Percentiles rank a stretch among this genome's conserved stretches.
Evolutionary conservation across 2,888 invertebrate genomes (phyloP).

Genomic region (Leucania comma): DNA sequence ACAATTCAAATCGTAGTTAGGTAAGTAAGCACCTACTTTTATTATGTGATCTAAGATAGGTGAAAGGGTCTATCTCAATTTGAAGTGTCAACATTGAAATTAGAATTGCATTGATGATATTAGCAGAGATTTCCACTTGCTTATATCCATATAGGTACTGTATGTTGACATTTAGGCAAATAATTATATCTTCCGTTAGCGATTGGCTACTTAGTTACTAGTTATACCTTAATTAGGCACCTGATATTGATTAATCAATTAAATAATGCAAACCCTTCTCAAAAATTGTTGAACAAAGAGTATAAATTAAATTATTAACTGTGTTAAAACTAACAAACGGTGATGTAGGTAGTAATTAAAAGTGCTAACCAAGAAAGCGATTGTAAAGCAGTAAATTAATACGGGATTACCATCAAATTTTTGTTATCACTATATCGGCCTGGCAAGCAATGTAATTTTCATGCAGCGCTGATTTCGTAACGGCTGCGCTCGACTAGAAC

Average conservation of each 20-base stretch:
- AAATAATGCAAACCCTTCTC: neutral
- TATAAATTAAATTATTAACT: slow-evolving; percentile 12
- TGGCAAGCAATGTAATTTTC: slow-evolving; percentile 81
- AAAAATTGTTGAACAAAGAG: neutral
- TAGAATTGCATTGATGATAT: neutral
- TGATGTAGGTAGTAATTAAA: slow-evolving; percentile 3
- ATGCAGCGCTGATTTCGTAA: slow-evolving; percentile 90
- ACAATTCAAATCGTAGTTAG: slow-evolving; percentile 67
- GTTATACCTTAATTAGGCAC: neutral
- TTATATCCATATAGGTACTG: too few relatives aligned
- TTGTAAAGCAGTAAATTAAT: slow-evolving; percentile 39
- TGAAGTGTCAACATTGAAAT: neutral
- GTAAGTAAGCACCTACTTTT: slow-evolving; percentile 15
- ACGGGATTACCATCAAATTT: slow-evolving; percentile 53
- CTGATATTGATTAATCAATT: neutral
- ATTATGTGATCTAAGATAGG: slow-evolving; percentile 11
- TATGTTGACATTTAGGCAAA: neutral
- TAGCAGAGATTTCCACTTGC: neutral
- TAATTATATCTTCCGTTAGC: neutral
- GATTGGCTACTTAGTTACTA: neutral
- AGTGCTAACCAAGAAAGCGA: slow-evolving; percentile 16
- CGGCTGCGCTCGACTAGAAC: slow-evolving; percentile 90
- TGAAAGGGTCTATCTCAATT: neutral
- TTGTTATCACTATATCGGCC: slow-evolving; percentile 64
- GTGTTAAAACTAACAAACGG: slow-evolving; percentile 13